phyloP scores from a whole-genome alignment of 2,888 invertebrate genomes.

The Crematogaster levior region DNA sequence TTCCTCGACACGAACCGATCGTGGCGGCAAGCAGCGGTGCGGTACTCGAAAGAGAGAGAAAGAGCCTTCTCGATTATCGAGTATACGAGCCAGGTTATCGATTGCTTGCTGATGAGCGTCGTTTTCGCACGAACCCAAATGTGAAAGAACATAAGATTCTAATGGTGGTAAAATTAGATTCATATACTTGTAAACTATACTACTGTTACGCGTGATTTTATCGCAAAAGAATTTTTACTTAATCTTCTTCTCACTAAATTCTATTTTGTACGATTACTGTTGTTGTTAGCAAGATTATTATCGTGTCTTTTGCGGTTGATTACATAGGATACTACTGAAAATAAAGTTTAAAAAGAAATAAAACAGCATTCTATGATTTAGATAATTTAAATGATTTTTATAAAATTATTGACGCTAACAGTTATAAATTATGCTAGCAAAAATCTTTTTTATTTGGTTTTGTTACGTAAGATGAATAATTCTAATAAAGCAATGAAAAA shows the following conservation, averaged over 20 bases:
- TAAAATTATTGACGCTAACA: not conserved
- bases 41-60: constrained; percentile 48
- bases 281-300: not conserved
- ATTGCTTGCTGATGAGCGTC: constrained; percentile 54
- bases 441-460: not conserved
- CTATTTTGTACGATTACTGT: not conserved
- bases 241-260: not conserved
- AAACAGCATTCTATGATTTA: not conserved
- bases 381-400: not conserved
- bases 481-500: not conserved
- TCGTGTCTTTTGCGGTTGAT: not conserved
- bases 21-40: constrained; percentile 43
- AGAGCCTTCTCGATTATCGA: constrained; percentile 61
- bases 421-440: not conserved
- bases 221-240: not conserved
- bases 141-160: constrained; percentile 9
- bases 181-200: not conserved
- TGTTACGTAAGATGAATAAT: not conserved
- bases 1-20: constrained; percentile 68
- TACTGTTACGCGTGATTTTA: not conserved
- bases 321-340: not conserved
- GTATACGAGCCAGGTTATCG: constrained; percentile 58
- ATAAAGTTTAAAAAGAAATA: not conserved
- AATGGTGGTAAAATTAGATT: constrained; percentile 11
- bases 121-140: constrained; percentile 44